Evolutionary conservation across 2,888 invertebrate genomes (phyloP).

Genomic region (Leptothorax acervorum): DNA sequence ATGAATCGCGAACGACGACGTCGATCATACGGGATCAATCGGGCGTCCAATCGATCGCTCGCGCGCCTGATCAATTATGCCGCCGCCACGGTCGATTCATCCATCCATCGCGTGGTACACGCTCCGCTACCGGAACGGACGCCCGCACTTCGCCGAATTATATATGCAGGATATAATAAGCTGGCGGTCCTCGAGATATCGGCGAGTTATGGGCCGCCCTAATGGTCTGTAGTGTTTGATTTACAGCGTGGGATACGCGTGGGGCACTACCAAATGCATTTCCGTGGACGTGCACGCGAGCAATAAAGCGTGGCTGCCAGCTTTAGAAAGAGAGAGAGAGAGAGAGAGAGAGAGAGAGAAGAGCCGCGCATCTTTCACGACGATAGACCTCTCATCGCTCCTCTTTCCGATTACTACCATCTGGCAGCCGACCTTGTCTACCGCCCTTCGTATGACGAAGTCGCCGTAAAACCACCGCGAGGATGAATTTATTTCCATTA

Average conservation of each 20-base stretch:
- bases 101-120: constrained; percentile 63
- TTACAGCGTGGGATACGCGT: constrained; percentile 81
- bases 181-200: constrained; percentile 85
- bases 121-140: constrained; percentile 66
- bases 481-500: constrained; percentile 34
- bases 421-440: constrained; percentile 34
- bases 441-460: constrained; percentile 37
- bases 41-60: constrained; percentile 52
- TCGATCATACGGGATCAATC: constrained; percentile 66
- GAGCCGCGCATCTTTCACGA: constrained; percentile 35
- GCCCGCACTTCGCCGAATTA: constrained; percentile 79
- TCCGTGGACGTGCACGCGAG: constrained; percentile 59
- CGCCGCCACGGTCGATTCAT: constrained; percentile 56
- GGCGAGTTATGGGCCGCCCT: constrained; percentile 84
- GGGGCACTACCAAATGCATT: constrained; percentile 69
- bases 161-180: constrained; percentile 85
- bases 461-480: constrained; percentile 63
- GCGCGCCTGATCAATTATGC: constrained; percentile 51
- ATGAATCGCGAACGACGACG: constrained; percentile 52
- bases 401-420: constrained; percentile 48
- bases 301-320: constrained; percentile 44
- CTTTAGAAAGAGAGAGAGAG: background rate
- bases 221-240: constrained; percentile 84
- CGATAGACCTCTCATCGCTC: constrained; percentile 51
- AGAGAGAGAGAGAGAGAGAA: constrained; percentile 15